Evolutionary conservation across 1,140 invertebrate genomes (phyloP).

Genomic region (Paraescarpia echinospica): DNA sequence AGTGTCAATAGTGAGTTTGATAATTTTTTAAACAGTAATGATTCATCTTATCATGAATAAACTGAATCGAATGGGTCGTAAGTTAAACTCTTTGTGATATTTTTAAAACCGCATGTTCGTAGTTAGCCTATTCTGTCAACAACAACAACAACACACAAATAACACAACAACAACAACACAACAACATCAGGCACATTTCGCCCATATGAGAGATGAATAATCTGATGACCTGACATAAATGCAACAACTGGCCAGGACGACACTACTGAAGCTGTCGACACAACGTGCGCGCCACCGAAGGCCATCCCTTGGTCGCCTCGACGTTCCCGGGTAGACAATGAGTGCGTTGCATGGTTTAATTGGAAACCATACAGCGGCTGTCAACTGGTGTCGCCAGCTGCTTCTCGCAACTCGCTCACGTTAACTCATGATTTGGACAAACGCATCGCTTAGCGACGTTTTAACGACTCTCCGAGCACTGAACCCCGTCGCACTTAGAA

Average conservation of each 20-base stretch:
- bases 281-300: background rate
- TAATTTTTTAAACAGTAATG: too few species aligned
- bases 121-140: too few species aligned
- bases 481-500: background rate
- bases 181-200: too few species aligned
- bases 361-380: background rate
- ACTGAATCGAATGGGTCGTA: too few species aligned
- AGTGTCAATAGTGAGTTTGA: too few species aligned
- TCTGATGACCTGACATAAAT: background rate
- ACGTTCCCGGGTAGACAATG: background rate
- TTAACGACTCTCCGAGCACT: background rate
- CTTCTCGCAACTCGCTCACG: background rate
- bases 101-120: too few species aligned
- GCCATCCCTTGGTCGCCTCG: background rate
- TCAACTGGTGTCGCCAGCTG: background rate
- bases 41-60: too few species aligned
- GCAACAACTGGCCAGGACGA: background rate
- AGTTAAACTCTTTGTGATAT: too few species aligned
- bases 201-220: background rate
- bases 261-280: background rate
- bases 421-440: background rate
- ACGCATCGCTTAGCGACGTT: constrained; percentile 3
- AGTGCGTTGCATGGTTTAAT: background rate
- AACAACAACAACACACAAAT: too few species aligned
- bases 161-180: too few species aligned